A percentile compares a stretch with the other conserved stretches of the same genome.
phyloP scores from a whole-genome alignment of 1,140 invertebrate species.

The Dufourea novaeangliae region DNA sequence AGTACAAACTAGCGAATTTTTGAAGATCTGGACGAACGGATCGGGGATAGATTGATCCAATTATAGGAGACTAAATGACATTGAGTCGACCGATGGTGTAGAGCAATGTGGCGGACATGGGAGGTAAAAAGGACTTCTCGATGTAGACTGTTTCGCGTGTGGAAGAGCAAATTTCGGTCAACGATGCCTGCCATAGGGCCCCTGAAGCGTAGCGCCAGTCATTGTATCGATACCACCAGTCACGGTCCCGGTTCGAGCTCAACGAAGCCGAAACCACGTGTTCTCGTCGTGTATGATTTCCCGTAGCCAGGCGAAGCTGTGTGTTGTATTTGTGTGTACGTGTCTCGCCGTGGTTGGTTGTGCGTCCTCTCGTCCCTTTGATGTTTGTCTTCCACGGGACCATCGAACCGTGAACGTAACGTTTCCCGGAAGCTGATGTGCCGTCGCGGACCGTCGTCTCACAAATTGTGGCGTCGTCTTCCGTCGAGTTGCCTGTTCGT shows the following conservation, averaged over 20 bases:
- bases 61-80: too few species aligned
- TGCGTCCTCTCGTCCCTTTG: constrained; percentile 12
- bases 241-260: neutral
- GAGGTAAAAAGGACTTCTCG: too few species aligned
- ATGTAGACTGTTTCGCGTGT: too few species aligned
- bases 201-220: constrained; percentile 18
- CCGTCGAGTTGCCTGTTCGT: neutral
- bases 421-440: constrained; percentile 23
- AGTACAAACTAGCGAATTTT: too few species aligned
- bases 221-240: constrained; percentile 33
- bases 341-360: neutral
- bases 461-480: constrained; percentile 24
- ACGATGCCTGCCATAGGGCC: neutral
- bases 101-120: too few species aligned
- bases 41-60: too few species aligned
- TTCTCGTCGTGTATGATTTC: constrained; percentile 21
- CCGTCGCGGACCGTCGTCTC: neutral
- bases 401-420: constrained; percentile 32
- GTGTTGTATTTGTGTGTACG: neutral
- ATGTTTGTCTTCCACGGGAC: constrained; percentile 5
- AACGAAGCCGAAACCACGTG: constrained; percentile 42
- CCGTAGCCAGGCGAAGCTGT: neutral
- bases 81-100: too few species aligned
- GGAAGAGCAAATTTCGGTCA: constrained; percentile 21
- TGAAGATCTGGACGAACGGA: too few species aligned